Conservation (phyloP, 2,113 vertebrate species). For the Peucedramus taeniatus region DNA sequence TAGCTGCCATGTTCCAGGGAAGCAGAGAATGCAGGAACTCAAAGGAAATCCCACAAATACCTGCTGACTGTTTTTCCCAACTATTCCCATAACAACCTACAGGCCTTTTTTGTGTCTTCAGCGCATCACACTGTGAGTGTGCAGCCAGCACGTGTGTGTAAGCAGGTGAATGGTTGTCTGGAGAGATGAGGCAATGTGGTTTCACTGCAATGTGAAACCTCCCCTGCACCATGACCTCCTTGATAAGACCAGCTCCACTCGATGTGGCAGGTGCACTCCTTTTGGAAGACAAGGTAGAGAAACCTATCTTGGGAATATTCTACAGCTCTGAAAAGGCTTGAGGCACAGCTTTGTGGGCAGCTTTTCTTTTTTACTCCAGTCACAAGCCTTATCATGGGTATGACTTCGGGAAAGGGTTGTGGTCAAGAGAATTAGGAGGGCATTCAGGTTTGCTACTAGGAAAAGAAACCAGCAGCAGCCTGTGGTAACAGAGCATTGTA, state of each 20-base stretch:
- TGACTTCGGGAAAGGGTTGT: neutral
- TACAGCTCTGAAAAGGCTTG: neutral
- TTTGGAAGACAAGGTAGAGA: neutral
- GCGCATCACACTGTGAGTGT: neutral
- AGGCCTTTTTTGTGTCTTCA: neutral
- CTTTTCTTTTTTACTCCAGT: neutral
- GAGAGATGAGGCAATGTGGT: neutral
- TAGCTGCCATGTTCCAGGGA: neutral
- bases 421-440: neutral
- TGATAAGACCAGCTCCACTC: fast-evolving
- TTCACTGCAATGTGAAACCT: neutral
- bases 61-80: neutral
- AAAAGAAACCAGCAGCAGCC: neutral
- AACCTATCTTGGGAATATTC: neutral
- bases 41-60: neutral
- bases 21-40: neutral
- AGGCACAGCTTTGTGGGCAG: neutral
- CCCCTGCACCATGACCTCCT: neutral
- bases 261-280: fast-evolving
- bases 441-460: neutral
- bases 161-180: neutral
- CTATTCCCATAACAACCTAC: neutral
- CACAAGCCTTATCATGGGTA: neutral
- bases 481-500: neutral
- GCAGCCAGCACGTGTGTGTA: neutral